phyloP scores from a whole-genome alignment of 2,888 invertebrate genomes.

The Myathropa florea region DNA sequence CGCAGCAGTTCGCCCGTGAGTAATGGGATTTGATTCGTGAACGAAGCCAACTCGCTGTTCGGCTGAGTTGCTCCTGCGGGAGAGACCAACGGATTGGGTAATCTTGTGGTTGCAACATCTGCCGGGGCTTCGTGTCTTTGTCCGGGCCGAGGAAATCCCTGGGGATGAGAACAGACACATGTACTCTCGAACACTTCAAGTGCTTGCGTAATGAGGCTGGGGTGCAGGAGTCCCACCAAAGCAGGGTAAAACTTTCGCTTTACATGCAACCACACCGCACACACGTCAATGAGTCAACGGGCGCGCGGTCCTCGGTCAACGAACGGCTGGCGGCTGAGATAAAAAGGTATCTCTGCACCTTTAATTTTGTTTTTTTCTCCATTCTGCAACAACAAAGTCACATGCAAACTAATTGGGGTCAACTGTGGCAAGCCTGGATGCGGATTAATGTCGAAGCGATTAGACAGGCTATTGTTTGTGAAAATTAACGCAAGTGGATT shows the following conservation, averaged over 20 bases:
- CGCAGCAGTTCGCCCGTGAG: slow-evolving; percentile 4
- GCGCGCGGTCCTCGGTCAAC: slow-evolving; percentile 37
- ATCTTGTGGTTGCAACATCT: not conserved
- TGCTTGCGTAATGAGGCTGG: not conserved
- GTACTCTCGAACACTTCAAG: not conserved
- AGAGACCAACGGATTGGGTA: not conserved
- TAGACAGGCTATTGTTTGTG: slow-evolving; percentile 15
- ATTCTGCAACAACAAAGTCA: not conserved
- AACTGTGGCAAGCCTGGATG: slow-evolving; percentile 25
- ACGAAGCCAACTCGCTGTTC: not conserved
- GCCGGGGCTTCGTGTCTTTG: not conserved
- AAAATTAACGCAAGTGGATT: not conserved
- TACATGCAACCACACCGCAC: slow-evolving; percentile 17
- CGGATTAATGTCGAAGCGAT: slow-evolving; percentile 45
- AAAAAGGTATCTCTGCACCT: slow-evolving; percentile 36
- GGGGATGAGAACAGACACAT: not conserved
- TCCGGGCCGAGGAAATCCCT: not conserved
- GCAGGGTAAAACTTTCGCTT: not conserved
- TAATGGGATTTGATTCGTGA: slow-evolving; percentile 8
- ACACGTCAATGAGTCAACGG: slow-evolving; percentile 46
- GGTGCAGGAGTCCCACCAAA: not conserved
- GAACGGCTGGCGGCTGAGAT: slow-evolving; percentile 43
- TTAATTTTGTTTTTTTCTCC: slow-evolving; percentile 5
- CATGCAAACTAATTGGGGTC: not conserved
- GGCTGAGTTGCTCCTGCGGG: not conserved